Base-by-base conservation (phyloP, 2,888 invertebrate genomes). In the Idaea biselata region DNA sequence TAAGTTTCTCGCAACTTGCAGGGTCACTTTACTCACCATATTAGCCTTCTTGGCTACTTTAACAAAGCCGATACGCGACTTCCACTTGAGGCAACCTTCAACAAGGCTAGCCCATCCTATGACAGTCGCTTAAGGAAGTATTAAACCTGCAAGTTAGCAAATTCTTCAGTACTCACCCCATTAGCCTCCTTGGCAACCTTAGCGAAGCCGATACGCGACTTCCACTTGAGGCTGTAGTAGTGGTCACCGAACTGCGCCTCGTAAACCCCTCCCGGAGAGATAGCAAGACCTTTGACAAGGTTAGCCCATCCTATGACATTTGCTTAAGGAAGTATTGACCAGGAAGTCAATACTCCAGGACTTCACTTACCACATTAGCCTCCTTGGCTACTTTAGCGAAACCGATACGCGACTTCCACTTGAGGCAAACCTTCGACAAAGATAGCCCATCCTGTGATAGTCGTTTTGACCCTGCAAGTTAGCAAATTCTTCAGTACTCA, bases 161-260 rank as follows among this genome's bases (percentile, higher is more conserved):
- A 25, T 1, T 44, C 11, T 14, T 1, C 14, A 55, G 6, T 7
- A 91, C 95, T 93, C 83, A 98, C 98, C 87, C 96, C 97, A 95
- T 98, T 97, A 16, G 99, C 97, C 75, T 98, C 97, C 62, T 97
- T 88, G 0, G 99, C 99, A 55, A 98, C 99, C 91, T 98, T 99
- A 0, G 99, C 99, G 92, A 99, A 99, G 0, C 99, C 99, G 64
- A 97, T 90, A 73, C 99, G 93, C 73, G 96, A 95, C 73, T 98
- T 97, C 99, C 99, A 99, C 90, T 98, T 94, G 53, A 99, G 93
- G 73, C 95, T 94, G 82, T 98, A 98, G 84, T 96, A 96, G 81
- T 97, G 96, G 87, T 97, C 97, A 3, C 98, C 97, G 87, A 99
- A 99, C 85, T 99, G 97, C 7, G 99, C 99, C 91, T 99, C 99